Base-by-base conservation (phyloP, 2,888 invertebrate genomes). In the Bombyx huttoni region DNA sequence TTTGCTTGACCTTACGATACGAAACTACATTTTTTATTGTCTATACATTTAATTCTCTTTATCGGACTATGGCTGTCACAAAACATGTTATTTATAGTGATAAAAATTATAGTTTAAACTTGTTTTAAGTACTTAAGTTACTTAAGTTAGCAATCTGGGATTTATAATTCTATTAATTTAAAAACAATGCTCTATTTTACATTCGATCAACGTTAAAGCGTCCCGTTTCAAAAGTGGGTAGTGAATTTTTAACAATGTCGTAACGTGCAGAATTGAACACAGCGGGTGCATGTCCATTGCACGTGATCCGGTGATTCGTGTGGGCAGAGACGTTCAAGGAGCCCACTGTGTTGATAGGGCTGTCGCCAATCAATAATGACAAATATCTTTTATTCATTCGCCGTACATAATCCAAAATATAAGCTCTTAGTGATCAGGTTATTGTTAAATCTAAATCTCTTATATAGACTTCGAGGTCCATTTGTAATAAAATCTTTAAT, bases 241-340 rank as follows among this genome's bases (percentile, higher is more conserved):
- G 56, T 52, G 55, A 55, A 59, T 56, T 62, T 59, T 63, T 61
- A 24, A 24, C 52, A 52, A 55, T 54, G 53, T 47, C 48, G 55
- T 46, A 46, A 54, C 53, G 57, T 53, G 60, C 55, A 53, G 56
- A 57, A 65, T 62, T 66, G 58, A 53, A 49, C 60, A 62, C 56
- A 53, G 54, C 51, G 58, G 50, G 33, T 63, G 62, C 60, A 58
- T 61, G 61, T 55, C 49, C 51, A 35, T 33, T 54, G 61, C 65
- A 62, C 65, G 65, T 66, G 63, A 66, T 64, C 53, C 58, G 57
- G 64, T 57, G 58, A 58, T 59, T 59, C 53, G 64, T 60, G 67
- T 69, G 61, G 68, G 68, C 57, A 54, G 64, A 65, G 61, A 24
- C 24, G 24, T 47, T 13, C 45, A 52, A 52, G 50, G 60, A 65